Evolutionary conservation across 2,113 vertebrate genomes (phyloP), one percentile per base, ranked within the genome.

Genomic region (Trogon surrucura): DNA sequence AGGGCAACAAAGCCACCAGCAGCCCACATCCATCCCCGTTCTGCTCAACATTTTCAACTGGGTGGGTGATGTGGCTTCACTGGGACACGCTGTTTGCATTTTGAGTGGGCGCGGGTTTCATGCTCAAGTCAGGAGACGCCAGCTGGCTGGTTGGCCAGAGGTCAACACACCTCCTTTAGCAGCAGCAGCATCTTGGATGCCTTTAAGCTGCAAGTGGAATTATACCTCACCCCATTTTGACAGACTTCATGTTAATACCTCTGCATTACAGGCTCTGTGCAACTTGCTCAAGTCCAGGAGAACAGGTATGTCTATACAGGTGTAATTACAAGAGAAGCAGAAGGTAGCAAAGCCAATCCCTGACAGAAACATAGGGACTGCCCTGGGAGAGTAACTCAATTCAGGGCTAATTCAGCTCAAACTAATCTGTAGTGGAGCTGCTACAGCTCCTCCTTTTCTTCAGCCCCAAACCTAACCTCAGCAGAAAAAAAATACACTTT

Each of bases 51-150:
- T 30, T 67, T 79, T 56, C 62, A 85, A 26, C 25, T 38, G 48
- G 22, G 23, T 47, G 2, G 4, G 16, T 3, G 17, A 58, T 11
- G 32, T 13, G 9, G 7, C 54, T 51, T 72, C 27, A 17, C 45
- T 45, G 38, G 13, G 11, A 13, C 56, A 48, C 1, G 0, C 11
- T 20, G 11, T 65, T 48, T n/a, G 27, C 41, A 41, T 41, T 51
- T 53, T 7, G 32, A 72, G 34, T 0, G 0, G 23, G 27, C 0
- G 0, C 7, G 62, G 6, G 13, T 3, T 50, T 13, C 1, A 0
- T 21, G 32, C 16, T 6, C 0, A 2, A 4, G 8, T 57, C 5
- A 1, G 21, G 47, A 25, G 25, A 53, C 54, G 30, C 6, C 51
- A 38, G 9, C 1, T 2, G 25, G 27, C 13, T 61, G n/a, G 9